Evolutionary conservation across 2,797 vertebrate genomes (phyloP).

Genomic region (Poeciliopsis turneri): DNA sequence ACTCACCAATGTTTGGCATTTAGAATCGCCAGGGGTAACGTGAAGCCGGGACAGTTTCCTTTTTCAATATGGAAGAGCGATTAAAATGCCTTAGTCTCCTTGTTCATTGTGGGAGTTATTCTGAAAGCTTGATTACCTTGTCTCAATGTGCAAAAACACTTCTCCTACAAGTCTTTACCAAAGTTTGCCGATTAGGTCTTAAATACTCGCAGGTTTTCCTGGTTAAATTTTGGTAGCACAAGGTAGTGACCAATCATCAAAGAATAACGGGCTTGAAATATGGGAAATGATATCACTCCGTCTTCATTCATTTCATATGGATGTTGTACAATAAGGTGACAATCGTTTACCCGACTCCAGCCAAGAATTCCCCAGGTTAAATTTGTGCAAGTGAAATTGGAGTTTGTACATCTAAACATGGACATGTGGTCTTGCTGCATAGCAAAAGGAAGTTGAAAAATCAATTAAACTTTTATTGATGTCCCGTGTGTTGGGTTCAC

Average conservation of each 20-base stretch:
- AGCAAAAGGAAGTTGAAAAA: no score
- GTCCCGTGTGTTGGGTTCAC: no score
- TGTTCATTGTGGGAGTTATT: conserved; percentile 47
- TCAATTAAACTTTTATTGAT: no score
- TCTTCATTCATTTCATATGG: no score
- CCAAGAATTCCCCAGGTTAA: no score
- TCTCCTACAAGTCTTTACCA: neutral
- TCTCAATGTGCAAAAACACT: conserved; percentile 33
- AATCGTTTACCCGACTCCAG: no score
- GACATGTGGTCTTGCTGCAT: no score
- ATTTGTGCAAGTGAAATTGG: no score
- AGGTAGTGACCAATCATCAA: neutral
- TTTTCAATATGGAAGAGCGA: conserved; percentile 42
- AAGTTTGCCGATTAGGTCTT: neutral
- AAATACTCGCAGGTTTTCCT: neutral
- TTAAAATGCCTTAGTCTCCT: conserved; percentile 37
- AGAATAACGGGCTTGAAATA: neutral
- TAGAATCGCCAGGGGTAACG: conserved; percentile 52
- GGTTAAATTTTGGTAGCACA: neutral
- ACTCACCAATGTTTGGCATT: conserved; percentile 57
- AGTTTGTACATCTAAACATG: no score
- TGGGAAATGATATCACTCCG: no score
- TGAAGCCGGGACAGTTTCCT: conserved; percentile 59
- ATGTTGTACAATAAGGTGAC: no score
- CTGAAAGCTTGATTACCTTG: conserved; percentile 49